Base-by-base conservation (phyloP, 2,888 invertebrate genomes). In the Acanthacorydalis orientalis region DNA sequence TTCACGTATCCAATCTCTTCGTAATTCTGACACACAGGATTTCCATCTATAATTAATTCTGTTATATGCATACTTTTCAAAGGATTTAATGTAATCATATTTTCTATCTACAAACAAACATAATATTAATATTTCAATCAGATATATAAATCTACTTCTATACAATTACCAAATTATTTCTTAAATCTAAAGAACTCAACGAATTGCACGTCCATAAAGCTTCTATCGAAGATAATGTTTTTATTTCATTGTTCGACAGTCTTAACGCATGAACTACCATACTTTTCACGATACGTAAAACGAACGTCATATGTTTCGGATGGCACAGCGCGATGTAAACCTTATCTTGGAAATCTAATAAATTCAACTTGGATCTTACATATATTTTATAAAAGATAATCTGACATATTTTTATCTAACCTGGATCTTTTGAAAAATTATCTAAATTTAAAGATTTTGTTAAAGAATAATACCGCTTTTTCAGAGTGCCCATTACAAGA, bases 21-120 rank as follows among this genome's bases (percentile, higher is more conserved):
- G 56, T 75, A 80, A 54, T 77, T 74, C 46, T 72, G 70, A 57
- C 83, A 83, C 1, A 86, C 54, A 0, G 81, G 80, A 65, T 86
- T 87, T 0, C 78, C 79, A 55, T 83, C 80, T 32, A 87, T 59
- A 51, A 62, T 65, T 8, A 86, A 51, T 35, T 61, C 59, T 42
- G 55, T 59, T 16, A 64, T 51, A 31, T 53, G 53, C 50, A 59
- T 57, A 12, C 54, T 49, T 42, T 56, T 59, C 39, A 64, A 51
- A 41, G 53, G 51, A 41, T 51, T 51, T 15, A 60, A 50, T 47
- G 54, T 53, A 34, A 49, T 51, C 44, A 57, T 51, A 46, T 56
- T 53, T 41, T 50, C 49, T 48, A 64, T 57, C 63, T 63, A 51
- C 52, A 59, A 58, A 35, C 16, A 35, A 43, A n/a, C 10, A 43